Percentiles rank a stretch among this genome's conserved stretches.
Conservation (phyloP, 1,140 invertebrate species). For the Leguminivora glycinivorella region DNA sequence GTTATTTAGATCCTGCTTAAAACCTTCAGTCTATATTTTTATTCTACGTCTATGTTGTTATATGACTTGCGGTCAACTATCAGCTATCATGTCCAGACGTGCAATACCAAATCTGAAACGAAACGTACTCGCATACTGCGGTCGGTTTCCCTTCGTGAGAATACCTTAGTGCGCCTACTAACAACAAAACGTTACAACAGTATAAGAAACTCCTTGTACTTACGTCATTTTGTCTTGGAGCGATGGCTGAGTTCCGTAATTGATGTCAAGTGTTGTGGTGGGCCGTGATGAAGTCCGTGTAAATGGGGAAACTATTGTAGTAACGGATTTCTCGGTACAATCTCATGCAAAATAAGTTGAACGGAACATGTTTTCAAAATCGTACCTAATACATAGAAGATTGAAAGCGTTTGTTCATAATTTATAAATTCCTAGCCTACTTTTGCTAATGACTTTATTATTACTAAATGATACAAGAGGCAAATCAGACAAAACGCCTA, state of each 20-base stretch:
- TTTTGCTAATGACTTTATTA: no score
- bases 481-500: no score
- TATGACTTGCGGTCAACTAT: conserved; percentile 20
- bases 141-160: conserved; percentile 24
- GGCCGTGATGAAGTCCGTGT: conserved; percentile 3
- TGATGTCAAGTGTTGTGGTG: conserved; percentile 28
- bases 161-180: background rate
- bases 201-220: background rate
- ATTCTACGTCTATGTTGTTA: no score
- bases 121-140: conserved; percentile 20
- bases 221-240: background rate
- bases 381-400: no score
- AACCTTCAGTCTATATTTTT: no score
- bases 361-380: no score
- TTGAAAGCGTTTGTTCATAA: no score
- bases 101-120: conserved; percentile 23
- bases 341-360: background rate
- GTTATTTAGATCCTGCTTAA: no score
- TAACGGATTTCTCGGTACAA: background rate
- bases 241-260: conserved; percentile 4
- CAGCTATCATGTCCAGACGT: conserved; percentile 27
- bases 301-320: conserved; percentile 17
- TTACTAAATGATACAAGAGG: no score
- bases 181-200: background rate
- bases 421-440: no score